Base-by-base conservation (phyloP, 2,797 vertebrate genomes). In the Galago senegalensis region DNA sequence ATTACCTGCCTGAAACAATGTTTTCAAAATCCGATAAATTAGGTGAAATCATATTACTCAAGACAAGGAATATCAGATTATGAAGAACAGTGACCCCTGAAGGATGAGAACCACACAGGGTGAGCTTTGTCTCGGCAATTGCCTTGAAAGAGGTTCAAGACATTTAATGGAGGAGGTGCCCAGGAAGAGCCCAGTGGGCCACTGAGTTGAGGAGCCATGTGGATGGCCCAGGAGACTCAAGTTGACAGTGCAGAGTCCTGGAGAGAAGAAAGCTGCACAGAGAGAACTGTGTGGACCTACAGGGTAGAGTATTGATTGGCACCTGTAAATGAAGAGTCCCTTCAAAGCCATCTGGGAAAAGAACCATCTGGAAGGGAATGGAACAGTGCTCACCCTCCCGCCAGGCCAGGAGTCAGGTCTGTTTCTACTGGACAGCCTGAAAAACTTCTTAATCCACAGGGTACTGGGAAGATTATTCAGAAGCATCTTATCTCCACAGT, bases 31-130 rank as follows among this genome's bases (percentile, higher is more conserved):
- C 4, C 27, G 81, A n/a, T 77, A 80, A 91, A 20, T 91, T 82
- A 58, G 58, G 29, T 79, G 46, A 61, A 90, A 90, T 49, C 53
- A 46, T 61, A 9, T 34, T 93, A 89, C 93, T 92, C 11, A 87
- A 83, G 37, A 75, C 18, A 56, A 37, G 16, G 53, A 61, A 85
- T 16, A 37, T 58, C 29, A 53, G 40, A 84, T 23, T 87, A 25
- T 46, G 86, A 91, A 92, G 14, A 53, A 40, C 25, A 67, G 31
- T 31, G 37, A 83, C 7, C 6, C 14, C 17, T 61, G 37, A 81
- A 53, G 87, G 23, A 56, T 60, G 37, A 56, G 46, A 93, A 79
- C 70, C 14, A 81, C 70, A 40, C 5, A 37, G 70, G 7, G 16
- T 60, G 53, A 94, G 11, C 1, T 87, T 65, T 75, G n/a, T 75